Evolutionary conservation across 2,797 vertebrate species (phyloP).

Genomic region (Eremophila alpestris): DNA sequence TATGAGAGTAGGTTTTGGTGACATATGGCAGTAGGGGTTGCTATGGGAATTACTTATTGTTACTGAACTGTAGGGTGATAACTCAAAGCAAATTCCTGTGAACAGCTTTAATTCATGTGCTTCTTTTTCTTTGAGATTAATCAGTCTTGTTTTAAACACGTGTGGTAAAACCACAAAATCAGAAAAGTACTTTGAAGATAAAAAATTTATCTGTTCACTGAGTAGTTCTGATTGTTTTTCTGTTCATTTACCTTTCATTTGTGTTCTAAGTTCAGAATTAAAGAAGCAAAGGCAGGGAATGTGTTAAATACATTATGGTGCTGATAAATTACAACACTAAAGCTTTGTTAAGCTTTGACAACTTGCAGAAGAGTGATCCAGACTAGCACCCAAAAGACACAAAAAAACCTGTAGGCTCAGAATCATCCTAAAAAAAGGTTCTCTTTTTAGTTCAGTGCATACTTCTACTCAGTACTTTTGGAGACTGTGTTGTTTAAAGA

Average conservation of each 20-base stretch:
- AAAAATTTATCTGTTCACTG: not conserved
- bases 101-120: not conserved
- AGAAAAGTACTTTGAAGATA: not conserved
- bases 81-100: slow-evolving; percentile 17
- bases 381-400: not conserved
- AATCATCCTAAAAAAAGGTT: not conserved
- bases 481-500: not conserved
- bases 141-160: not conserved
- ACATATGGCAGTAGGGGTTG: slow-evolving; percentile 47
- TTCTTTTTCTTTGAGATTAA: not conserved
- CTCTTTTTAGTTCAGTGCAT: not conserved
- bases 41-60: slow-evolving; percentile 45
- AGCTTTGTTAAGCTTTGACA: not conserved
- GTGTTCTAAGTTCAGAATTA: not conserved
- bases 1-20: not conserved
- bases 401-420: not conserved
- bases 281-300: not conserved
- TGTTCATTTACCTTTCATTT: not conserved
- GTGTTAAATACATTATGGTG: not conserved
- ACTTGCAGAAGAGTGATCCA: not conserved
- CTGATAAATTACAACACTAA: not conserved
- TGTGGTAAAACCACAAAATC: not conserved
- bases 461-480: not conserved
- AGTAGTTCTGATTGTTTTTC: not conserved
- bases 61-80: slow-evolving; percentile 34